Base-by-base conservation (phyloP, 2,888 invertebrate species). In the Anthophora plumipes region DNA sequence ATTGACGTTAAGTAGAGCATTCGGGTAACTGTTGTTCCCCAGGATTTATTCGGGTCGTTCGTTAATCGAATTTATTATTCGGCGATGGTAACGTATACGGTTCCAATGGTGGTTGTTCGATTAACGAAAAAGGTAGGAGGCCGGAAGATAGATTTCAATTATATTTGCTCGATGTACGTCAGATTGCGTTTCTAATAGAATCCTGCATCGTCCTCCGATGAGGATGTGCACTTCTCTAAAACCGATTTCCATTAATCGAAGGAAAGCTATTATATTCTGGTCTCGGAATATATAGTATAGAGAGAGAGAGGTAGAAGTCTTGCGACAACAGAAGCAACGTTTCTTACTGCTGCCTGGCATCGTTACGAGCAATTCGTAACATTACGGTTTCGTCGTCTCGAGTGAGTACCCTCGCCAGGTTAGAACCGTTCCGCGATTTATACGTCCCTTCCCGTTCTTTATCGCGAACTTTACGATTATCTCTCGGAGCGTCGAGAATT, bases 171-270 rank as follows among this genome's bases (percentile, higher is more conserved):
- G 54, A 70, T 55, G 69, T 59, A 63, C 59, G 46, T 69, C 57
- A 25, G 63, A 52, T 74, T 11, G 25, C 25, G 20, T 39, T 25
- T n/a, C 59, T 69, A 75, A 75, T 69, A 63, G 75, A 52, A 37
- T n/a, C 20, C 64, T n/a, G 64, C 17, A 31, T 59, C 57, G n/a
- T n/a, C n/a, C n/a, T n/a, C n/a, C n/a, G n/a, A 64, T 39, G 55
- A 2, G 39, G 39, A 64, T 41, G 69, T 39, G 59, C 20, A 61
- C 69, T 14, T 22, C 59, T 31, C 66, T 63, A 55, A 83, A 83
- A 85, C 85, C 85, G 85, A 85, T 85, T 85, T 80, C 85, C 83
- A 77, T 80, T 75, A 85, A 85, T 85, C 85, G 72, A 75, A 52
- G 71, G 63, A 72, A 63, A 70, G 63, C 61, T 60, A 63, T 79